Evolutionary conservation across 2,888 invertebrate genomes (phyloP).

Genomic region (Platycheirus albimanus): DNA sequence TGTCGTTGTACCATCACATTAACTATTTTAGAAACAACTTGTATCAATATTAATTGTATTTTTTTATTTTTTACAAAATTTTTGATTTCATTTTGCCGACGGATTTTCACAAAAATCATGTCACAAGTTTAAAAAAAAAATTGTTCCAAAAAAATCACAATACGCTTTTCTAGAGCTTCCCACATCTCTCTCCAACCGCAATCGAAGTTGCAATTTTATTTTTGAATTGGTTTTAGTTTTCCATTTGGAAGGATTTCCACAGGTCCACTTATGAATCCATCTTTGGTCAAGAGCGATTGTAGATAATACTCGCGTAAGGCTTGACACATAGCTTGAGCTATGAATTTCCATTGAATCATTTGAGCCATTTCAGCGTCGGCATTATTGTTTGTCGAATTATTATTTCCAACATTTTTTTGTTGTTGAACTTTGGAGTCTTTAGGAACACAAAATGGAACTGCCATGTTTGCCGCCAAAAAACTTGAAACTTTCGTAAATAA

Average conservation of each 20-base stretch:
- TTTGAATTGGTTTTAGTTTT: constrained; percentile 75
- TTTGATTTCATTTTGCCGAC: constrained; percentile 50
- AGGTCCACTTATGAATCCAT: constrained; percentile 75
- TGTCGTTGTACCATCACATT: constrained; percentile 59
- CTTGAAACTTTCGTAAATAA: constrained; percentile 25
- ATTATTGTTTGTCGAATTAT: constrained; percentile 21
- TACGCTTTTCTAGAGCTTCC: constrained; percentile 76
- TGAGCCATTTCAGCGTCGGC: constrained; percentile 43
- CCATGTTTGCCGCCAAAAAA: constrained; percentile 76
- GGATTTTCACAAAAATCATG: constrained; percentile 47
- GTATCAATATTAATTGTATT: constrained; percentile 23
- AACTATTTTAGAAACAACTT: constrained; percentile 36
- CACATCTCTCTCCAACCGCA: constrained; percentile 8
- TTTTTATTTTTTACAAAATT: constrained; percentile 10
- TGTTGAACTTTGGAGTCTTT: constrained; percentile 73
- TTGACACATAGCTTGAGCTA: constrained; percentile 80
- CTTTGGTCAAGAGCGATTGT: constrained; percentile 73
- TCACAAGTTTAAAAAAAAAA: constrained; percentile 29
- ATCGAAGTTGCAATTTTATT: constrained; percentile 46
- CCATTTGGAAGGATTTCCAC: constrained; percentile 79
- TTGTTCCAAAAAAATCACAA: constrained; percentile 76
- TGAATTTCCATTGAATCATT: constrained; percentile 79
- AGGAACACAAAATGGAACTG: constrained; percentile 81
- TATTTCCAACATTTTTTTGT: constrained; percentile 7
- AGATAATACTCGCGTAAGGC: constrained; percentile 80